A percentile compares a stretch with the other conserved stretches of the same genome.
Conservation (phyloP, 2,113 vertebrate species). For the Zosterops borbonicus region DNA sequence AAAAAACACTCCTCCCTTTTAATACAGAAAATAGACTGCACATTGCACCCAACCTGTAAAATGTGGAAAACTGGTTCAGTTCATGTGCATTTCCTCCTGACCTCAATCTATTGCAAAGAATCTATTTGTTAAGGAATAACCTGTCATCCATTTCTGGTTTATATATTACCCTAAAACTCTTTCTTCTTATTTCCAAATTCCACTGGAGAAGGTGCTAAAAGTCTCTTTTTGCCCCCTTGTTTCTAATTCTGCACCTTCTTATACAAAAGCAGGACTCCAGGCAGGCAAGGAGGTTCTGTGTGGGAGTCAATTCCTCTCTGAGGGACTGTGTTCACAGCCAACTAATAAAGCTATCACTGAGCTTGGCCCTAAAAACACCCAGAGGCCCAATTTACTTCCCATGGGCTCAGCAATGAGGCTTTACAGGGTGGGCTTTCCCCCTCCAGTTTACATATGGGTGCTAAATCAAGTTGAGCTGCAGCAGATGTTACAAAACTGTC, state of each 20-base stretch:
- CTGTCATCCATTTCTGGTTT: background rate
- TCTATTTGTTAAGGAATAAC: background rate
- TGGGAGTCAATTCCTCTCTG: background rate
- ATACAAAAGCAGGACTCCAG: background rate
- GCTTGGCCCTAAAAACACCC: constrained; percentile 3
- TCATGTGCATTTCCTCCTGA: background rate
- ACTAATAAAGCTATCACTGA: background rate
- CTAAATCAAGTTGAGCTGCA: constrained; percentile 7
- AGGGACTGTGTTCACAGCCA: background rate
- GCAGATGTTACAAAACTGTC: background rate
- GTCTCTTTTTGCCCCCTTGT: background rate
- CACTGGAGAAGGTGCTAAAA: background rate
- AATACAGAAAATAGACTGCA: background rate
- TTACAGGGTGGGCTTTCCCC: background rate
- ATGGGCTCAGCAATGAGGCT: background rate
- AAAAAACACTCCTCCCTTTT: background rate
- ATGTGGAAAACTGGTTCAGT: background rate
- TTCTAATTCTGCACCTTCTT: background rate
- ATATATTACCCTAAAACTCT: background rate
- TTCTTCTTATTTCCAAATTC: background rate
- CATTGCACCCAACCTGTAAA: background rate
- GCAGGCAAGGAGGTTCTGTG: background rate
- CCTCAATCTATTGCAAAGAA: background rate
- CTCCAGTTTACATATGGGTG: background rate
- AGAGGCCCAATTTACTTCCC: background rate